These are phyloP conservation scores for Hepsetus odoe DNA, from an alignment of 2,113 vertebrate genomes.

Conservation along the genomic window DNA sequence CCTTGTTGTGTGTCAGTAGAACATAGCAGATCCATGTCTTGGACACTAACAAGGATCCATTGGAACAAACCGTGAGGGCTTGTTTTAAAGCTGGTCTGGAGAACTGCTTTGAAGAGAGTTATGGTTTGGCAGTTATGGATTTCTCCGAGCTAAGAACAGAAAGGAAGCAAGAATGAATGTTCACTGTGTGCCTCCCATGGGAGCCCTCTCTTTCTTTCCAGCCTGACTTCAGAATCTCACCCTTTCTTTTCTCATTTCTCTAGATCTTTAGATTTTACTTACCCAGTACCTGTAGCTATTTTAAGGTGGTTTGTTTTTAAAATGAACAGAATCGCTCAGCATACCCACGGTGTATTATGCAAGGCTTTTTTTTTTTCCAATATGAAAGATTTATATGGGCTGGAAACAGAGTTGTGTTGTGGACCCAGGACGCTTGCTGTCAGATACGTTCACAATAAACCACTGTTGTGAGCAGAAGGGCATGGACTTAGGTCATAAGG, in stretches of 20 bases:
- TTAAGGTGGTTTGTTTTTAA: no score
- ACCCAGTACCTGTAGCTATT: no score
- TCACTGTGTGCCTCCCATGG: background rate
- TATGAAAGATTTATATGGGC: conserved; percentile 16
- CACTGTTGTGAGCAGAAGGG: background rate
- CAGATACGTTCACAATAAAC: background rate
- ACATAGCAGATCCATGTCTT: no score
- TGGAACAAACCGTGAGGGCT: background rate
- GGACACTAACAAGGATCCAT: no score
- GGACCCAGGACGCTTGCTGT: conserved; percentile 28
- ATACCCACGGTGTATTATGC: conserved; percentile 5
- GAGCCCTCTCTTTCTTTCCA: background rate
- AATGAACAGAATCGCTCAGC: background rate
- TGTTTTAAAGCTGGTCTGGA: background rate
- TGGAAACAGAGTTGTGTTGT: conserved; percentile 6
- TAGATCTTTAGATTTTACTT: no score
- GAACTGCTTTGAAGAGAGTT: background rate
- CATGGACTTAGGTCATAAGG: no score
- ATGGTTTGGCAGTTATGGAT: background rate
- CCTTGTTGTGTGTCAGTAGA: no score
- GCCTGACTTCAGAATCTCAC: background rate
- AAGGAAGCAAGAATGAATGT: background rate
- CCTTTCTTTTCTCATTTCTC: no score
- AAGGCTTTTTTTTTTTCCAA: background rate
- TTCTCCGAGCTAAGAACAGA: background rate